Conservation (phyloP, 2,888 invertebrate species). For the Macropis europaea region DNA sequence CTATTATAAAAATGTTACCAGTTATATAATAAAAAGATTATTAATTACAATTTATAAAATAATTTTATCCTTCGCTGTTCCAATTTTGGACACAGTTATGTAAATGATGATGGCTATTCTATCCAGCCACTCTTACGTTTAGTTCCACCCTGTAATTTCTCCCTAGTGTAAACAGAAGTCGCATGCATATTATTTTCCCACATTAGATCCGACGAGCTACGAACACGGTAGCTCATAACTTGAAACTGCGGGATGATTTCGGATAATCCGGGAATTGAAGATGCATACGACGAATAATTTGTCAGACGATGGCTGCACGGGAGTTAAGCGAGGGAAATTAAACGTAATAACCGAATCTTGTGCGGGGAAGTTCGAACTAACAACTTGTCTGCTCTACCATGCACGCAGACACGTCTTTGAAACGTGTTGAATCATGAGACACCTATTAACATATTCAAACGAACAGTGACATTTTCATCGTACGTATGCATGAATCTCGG, state of each 20-base stretch:
- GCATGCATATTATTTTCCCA: not conserved
- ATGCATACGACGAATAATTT: not conserved
- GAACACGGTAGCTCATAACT: not conserved
- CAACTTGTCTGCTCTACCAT: not conserved
- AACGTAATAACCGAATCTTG: constrained; percentile 8
- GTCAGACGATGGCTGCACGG: not conserved
- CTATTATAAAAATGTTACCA: too few relatives aligned
- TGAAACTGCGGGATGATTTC: not conserved
- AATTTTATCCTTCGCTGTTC: too few relatives aligned
- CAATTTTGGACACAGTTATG: too few relatives aligned
- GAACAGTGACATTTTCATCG: not conserved
- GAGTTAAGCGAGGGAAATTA: not conserved
- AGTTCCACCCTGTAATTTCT: too few relatives aligned
- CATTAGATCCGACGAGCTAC: not conserved
- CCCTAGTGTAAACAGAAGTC: not conserved
- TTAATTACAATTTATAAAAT: too few relatives aligned
- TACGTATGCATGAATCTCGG: too few relatives aligned
- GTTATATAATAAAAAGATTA: too few relatives aligned
- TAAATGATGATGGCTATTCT: too few relatives aligned
- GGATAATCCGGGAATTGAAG: not conserved
- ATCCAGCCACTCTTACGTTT: too few relatives aligned
- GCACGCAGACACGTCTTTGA: not conserved
- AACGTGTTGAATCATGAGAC: not conserved
- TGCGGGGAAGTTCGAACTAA: not conserved
- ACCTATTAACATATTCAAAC: not conserved